phyloP scores from a whole-genome alignment of 2,797 vertebrate genomes.

The Nannoperca obscura region DNA sequence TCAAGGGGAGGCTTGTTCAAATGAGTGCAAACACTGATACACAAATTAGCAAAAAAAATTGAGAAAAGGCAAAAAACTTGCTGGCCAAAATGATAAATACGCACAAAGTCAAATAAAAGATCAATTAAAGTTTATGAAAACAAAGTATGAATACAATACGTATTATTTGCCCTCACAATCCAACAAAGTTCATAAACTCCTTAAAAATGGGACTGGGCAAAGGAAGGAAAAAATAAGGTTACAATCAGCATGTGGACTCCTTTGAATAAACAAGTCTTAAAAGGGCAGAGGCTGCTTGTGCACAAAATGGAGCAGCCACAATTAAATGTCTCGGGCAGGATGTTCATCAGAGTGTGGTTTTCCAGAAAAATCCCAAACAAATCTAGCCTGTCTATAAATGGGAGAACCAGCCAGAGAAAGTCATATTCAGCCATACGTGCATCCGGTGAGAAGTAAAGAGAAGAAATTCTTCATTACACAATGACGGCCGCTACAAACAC shows the following conservation, averaged over 20 bases:
- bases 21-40: neutral
- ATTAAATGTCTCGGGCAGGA: constrained; percentile 83
- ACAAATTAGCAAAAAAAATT: neutral
- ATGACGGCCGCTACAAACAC: constrained; percentile 54
- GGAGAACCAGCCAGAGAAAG: constrained; percentile 61
- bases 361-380: constrained; percentile 77
- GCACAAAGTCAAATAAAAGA: neutral
- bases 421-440: constrained; percentile 65
- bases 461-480: constrained; percentile 43
- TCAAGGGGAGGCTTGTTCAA: neutral
- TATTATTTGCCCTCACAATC: constrained; percentile 1
- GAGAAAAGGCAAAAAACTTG: neutral
- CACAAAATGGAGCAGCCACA: constrained; percentile 77
- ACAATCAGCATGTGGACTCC: constrained; percentile 78
- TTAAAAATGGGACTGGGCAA: constrained; percentile 26
- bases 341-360: constrained; percentile 86
- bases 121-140: neutral
- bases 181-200: constrained; percentile 12
- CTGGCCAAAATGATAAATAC: neutral
- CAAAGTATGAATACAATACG: constrained; percentile 1
- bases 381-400: constrained; percentile 74
- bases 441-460: constrained; percentile 53
- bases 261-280: constrained; percentile 81
- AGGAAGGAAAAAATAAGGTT: constrained; percentile 52
- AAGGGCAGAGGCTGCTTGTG: constrained; percentile 69